Base-by-base conservation (phyloP, 2,888 invertebrate species). In the Drosophila kanekoi region DNA sequence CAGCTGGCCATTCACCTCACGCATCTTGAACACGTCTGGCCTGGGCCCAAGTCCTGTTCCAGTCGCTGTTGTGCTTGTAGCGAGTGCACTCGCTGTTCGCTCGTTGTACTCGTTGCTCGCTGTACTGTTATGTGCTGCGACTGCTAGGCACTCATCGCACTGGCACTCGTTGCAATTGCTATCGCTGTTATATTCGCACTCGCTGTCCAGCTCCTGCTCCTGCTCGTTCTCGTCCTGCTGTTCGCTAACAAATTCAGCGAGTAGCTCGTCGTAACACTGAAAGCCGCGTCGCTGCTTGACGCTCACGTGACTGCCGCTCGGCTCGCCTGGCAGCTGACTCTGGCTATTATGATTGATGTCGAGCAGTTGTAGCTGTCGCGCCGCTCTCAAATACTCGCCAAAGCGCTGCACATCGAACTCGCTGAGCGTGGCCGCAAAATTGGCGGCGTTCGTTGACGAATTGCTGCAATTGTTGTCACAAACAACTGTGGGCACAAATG, bases 1-100 rank as follows among this genome's bases (percentile, higher is more conserved):
- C 74, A 92, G 73, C 56, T 91, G 90, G 16, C 91, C 91, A 86
- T 93, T 91, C 75, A 93, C 89, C 91, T 93, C 93, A 91, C 93
- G 91, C 92, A 93, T 92, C 81, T 82, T 77, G 65, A 58, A 14
- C 11, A 18, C 18, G 20, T 60, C 23, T 18, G 28, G 28, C 28
- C 35, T 4, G 35, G 35, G 35, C 13, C 11, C 10, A 35, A 60
- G 13, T 54, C 61, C 10, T 9, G 44, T 38, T 23, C 57, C 13
- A 8, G 41, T 18, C 37, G 35, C n/a, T 44, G 41, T 28, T 45
- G 61, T 10, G 20, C 10, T 48, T 16, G 52, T 37, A n/a, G 35
- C 61, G 54, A 56, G 54, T 43, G 45, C 20, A 74, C 62, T 69
- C 53, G 79, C 43, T 43, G 40, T 33, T 37, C 14, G 28, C 35